These are phyloP conservation scores for Melitaea athalia DNA, from an alignment of 2,888 invertebrate species.

Conservation along the genomic window DNA sequence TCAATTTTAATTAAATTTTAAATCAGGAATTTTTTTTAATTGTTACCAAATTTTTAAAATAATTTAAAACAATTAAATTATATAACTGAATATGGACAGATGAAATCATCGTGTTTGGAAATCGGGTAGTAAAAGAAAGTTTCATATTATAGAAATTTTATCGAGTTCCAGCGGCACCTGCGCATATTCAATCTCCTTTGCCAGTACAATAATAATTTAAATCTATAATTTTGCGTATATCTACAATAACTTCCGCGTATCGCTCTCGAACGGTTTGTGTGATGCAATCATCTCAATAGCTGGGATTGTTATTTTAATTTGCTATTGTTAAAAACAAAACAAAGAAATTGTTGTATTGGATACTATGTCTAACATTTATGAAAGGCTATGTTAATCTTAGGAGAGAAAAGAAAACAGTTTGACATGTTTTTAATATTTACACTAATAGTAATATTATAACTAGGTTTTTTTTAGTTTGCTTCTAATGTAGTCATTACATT, in stretches of 20 bases:
- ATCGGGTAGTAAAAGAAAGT: slow-evolving; percentile 12
- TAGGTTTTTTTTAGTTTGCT: no score
- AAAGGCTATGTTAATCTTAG: background rate
- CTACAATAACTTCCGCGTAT: slow-evolving; percentile 57
- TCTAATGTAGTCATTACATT: no score
- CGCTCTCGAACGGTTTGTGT: slow-evolving; percentile 43
- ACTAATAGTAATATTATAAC: no score
- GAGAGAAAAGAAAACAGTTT: background rate
- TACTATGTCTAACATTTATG: background rate
- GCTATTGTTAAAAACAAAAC: slow-evolving; percentile 29
- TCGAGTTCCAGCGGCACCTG: slow-evolving; percentile 6
- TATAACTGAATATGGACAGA: background rate
- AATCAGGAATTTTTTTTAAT: background rate
- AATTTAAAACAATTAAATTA: background rate
- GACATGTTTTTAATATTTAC: background rate
- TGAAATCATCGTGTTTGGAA: background rate
- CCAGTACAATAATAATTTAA: slow-evolving; percentile 41
- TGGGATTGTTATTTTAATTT: slow-evolving; percentile 22
- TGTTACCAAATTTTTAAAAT: background rate
- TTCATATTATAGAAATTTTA: slow-evolving; percentile 14
- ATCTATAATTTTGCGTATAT: slow-evolving; percentile 51
- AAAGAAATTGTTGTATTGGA: slow-evolving; percentile 14
- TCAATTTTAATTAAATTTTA: no score
- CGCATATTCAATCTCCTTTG: slow-evolving; percentile 23
- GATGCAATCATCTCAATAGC: slow-evolving; percentile 42